Percentiles rank a stretch among this genome's conserved stretches.
Conservation (phyloP, 2,888 invertebrate species). For the Xanthostigma xanthostigma region DNA sequence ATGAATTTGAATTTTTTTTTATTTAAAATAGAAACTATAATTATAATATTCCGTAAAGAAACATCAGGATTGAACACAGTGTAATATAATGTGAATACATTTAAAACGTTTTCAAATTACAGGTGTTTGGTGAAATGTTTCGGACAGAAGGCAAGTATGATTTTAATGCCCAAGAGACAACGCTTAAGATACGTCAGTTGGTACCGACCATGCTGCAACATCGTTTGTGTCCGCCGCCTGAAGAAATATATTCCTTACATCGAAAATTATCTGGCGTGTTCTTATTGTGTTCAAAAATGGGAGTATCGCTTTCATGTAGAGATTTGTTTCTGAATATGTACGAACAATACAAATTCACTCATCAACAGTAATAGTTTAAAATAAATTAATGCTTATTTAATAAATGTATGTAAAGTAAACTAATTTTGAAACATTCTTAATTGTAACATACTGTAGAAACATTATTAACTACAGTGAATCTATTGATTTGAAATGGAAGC, state of each 20-base stretch:
- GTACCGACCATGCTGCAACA: constrained; percentile 92
- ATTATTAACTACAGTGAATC: too few relatives aligned
- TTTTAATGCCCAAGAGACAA: constrained; percentile 76
- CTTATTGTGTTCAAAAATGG: constrained; percentile 75
- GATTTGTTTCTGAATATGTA: constrained; percentile 73
- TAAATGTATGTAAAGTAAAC: too few relatives aligned
- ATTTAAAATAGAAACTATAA: too few relatives aligned
- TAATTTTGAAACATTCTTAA: too few relatives aligned
- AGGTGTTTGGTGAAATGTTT: constrained; percentile 78
- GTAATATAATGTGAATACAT: too few relatives aligned
- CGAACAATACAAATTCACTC: constrained; percentile 40
- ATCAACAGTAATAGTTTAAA: constrained; percentile 9
- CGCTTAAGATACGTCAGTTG: constrained; percentile 61
- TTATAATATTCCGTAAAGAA: too few relatives aligned
- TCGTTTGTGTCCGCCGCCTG: constrained; percentile 90
- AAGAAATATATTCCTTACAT: constrained; percentile 96
- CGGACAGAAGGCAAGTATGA: constrained; percentile 63
- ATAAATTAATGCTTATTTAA: neutral
- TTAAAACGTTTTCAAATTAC: too few relatives aligned
- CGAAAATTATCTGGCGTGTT: constrained; percentile 93
- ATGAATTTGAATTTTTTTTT: too few relatives aligned
- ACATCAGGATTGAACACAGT: too few relatives aligned
- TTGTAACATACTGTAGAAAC: too few relatives aligned
- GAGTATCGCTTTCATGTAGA: constrained; percentile 65
- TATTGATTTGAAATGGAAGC: too few relatives aligned